Evolutionary conservation across 2,888 invertebrate genomes (phyloP).

Genomic region (Trissoscelio sp.): DNA sequence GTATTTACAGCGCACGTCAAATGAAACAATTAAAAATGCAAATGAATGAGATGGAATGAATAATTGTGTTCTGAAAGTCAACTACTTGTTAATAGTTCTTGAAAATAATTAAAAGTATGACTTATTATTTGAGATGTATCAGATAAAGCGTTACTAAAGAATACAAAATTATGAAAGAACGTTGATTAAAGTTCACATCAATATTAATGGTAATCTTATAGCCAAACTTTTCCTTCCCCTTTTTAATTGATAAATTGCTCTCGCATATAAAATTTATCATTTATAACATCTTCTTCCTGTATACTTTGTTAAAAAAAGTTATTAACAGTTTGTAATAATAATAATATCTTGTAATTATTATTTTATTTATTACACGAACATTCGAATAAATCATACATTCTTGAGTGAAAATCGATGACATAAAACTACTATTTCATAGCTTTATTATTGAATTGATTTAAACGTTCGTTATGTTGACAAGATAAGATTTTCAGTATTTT

Average conservation of each 20-base stretch:
- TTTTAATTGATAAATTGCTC: no score
- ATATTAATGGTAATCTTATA: slow-evolving; percentile 2
- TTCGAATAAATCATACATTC: slow-evolving; percentile 8
- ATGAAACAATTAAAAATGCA: slow-evolving; percentile 20
- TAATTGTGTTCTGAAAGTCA: slow-evolving; percentile 23
- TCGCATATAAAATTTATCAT: background rate
- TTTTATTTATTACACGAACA: slow-evolving; percentile 9
- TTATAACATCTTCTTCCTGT: no score
- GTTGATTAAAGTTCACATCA: slow-evolving; percentile 4
- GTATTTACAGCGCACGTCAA: slow-evolving; percentile 14
- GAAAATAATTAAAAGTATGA: slow-evolving; percentile 35
- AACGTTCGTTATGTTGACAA: background rate
- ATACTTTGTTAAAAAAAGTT: no score
- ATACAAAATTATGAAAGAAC: no score
- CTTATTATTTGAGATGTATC: slow-evolving; percentile 19
- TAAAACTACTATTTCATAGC: background rate
- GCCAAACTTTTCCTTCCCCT: background rate
- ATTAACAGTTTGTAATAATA: background rate
- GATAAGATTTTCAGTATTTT: background rate
- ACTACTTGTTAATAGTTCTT: slow-evolving; percentile 14
- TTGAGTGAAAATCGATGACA: background rate
- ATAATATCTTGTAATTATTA: background rate
- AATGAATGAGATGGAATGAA: slow-evolving; percentile 18
- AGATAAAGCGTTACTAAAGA: slow-evolving; percentile 10
- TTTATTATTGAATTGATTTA: background rate